Base-by-base conservation (phyloP, 2,888 invertebrate species). In the Galerucella nymphaeae region DNA sequence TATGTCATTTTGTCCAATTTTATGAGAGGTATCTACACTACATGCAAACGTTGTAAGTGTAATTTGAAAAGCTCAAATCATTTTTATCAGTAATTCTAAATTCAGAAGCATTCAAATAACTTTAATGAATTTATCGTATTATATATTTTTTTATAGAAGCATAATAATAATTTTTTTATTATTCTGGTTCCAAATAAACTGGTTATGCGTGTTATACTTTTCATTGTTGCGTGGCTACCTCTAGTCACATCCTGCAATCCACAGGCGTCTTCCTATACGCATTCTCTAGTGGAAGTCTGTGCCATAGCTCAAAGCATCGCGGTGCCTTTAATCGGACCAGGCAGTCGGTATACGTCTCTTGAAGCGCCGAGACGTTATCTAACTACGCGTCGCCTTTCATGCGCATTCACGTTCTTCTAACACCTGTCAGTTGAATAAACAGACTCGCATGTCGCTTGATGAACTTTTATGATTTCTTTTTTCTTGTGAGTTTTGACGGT, bases 401-500 rank as follows among this genome's bases (percentile, higher is more conserved):
- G 53, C 59, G 59, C 41, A 66, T 65, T 66, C 59, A 66, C 66
- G 53, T 66, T 62, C 64, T 59, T 50, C 58, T 57, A 57, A 73
- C 73, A 73, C 70, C 73, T 73, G 73, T 70, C 73, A 70, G 58
- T 64, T 41, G n/a, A 62, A 69, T 69, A 69, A 69, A 69, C 69
- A 69, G 18, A 53, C 61, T 62, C 61, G 66, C 50, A 53, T 53
- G 66, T 66, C 23, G 65, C n/a, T 65, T 65, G 64, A 65, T 65
- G 42, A 62, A 38, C 13, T 59, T 48, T 65, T 53, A n/a, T 65
- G 2, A 65, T 65, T 53, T 65, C 53, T 65, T 65, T 65, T 65
- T 65, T 65, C 61, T 62, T 62, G 61, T 62, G 61, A 42, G 16
- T 42, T 62, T 42, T 18, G 16, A 16, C 61, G 11, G 13, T 16